Percentiles rank a stretch among this genome's conserved stretches.
Evolutionary conservation across 2,113 vertebrate genomes (phyloP).

Genomic region (Acrocephalus kingi): DNA sequence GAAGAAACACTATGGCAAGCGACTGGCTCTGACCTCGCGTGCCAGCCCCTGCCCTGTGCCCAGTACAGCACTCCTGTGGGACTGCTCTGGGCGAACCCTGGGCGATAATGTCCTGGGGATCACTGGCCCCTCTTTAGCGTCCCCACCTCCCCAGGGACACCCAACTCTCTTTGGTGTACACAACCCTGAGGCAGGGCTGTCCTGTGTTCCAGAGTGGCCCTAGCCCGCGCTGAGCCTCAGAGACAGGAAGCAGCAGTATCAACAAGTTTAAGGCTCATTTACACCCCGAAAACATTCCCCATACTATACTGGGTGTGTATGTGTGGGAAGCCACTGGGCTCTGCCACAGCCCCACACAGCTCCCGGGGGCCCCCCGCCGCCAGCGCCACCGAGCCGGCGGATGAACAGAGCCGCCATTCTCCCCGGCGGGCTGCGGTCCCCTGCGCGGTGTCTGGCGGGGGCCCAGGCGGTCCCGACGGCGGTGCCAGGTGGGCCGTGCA

Average conservation of each 20-base stretch:
- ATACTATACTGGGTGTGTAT: not conserved
- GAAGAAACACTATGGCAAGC: not conserved
- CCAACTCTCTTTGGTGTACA: not conserved
- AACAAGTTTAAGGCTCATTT: not conserved
- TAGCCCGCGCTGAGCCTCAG: not conserved
- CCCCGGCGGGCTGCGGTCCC: not conserved
- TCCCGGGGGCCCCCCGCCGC: not conserved
- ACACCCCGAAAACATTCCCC: not conserved
- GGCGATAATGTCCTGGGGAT: not conserved
- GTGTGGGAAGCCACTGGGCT: not conserved
- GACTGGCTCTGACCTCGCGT: not conserved
- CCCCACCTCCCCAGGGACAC: not conserved
- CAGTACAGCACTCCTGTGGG: not conserved
- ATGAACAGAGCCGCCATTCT: constrained; percentile 41
- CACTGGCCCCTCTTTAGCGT: not conserved
- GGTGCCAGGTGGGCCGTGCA: constrained; percentile 8
- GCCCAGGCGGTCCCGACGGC: not conserved
- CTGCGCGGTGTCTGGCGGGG: not conserved
- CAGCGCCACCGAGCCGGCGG: not conserved
- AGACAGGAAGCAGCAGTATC: not conserved
- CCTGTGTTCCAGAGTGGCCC: fast-evolving
- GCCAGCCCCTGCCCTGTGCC: not conserved
- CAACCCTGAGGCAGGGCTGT: too few relatives aligned
- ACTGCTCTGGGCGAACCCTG: not conserved
- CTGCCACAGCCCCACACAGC: not conserved